Evolutionary conservation across 2,888 invertebrate species (phyloP), one percentile per base, ranked within the genome.

Genomic region (Cecidostiba fungosa): DNA sequence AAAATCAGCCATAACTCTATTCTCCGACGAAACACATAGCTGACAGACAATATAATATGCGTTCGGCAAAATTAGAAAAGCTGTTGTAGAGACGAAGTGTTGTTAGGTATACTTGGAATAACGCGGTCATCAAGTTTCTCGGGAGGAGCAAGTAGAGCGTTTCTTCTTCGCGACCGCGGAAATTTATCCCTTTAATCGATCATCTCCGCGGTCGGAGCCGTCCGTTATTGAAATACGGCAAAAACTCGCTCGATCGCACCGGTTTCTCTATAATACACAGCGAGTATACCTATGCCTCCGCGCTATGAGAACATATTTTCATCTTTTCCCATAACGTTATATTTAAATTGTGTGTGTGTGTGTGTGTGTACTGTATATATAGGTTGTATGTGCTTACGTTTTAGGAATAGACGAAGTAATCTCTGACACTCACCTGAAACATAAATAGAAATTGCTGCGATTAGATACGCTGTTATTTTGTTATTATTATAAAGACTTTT

Each of bases 351-450:
- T 59, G 6, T 26, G n/a, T 66, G 1, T 10, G 5, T 23, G 54
- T n/a, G n/a, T n/a, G n/a, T n/a, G n/a, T 23, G n/a, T n/a, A 6
- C 1, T 10, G 59, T 50, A 47, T 70, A 29, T 39, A 14, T 73
- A 10, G 14, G 47, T 4, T 54, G 54, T 54, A n/a, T 26, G 16
- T 12, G 29, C 66, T 66, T 5, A 66, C 66, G 29, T 66, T 26
- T 66, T 12, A 66, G 29, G 66, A 66, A n/a, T n/a, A 73, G 26
- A 73, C 10, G 3, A 73, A 73, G 39, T n/a, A 69, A 43, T 77
- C 14, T 59, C 50, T 26, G n/a, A n/a, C 10, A 77, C 82, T 83
- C 72, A 83, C 82, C 77, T 77, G 77, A n/a, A 83, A 82, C 69
- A 66, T 47, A 36, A 82, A 77, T 16, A 73, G 39, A 43, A 77